These are phyloP conservation scores for Planiliza haematocheilus DNA, from an alignment of 2,113 vertebrate genomes.

Conservation along the genomic window DNA sequence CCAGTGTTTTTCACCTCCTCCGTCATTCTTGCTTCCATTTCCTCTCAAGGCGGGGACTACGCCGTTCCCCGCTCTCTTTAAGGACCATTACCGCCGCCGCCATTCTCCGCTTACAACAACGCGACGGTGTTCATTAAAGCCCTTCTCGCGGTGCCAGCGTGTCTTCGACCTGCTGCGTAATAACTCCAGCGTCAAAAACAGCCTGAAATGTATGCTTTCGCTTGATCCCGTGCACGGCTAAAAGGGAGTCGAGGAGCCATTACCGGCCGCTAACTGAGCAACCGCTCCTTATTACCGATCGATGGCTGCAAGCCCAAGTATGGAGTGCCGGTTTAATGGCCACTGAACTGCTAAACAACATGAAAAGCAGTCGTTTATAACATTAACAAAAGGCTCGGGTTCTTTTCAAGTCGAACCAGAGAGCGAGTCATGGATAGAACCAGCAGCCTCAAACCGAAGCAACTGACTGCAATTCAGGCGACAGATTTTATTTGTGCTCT, in stretches of 20 bases:
- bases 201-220: constrained; percentile 7
- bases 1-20: constrained; percentile 7
- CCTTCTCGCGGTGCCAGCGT: constrained; percentile 1
- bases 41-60: neutral
- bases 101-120: constrained; percentile 15
- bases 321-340: neutral
- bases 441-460: neutral
- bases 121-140: constrained; percentile 31
- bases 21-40: neutral
- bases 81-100: constrained; percentile 12
- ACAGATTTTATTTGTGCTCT: no score
- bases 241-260: neutral
- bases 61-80: neutral
- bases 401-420: no score
- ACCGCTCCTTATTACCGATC: neutral
- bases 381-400: neutral
- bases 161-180: neutral
- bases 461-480: no score
- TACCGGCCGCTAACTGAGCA: constrained; percentile 3
- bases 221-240: constrained; percentile 6
- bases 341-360: neutral
- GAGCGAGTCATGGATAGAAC: neutral
- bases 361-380: neutral
- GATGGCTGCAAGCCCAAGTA: neutral
- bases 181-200: neutral